phyloP scores from a whole-genome alignment of 2,113 vertebrate species.

The Otis tarda region DNA sequence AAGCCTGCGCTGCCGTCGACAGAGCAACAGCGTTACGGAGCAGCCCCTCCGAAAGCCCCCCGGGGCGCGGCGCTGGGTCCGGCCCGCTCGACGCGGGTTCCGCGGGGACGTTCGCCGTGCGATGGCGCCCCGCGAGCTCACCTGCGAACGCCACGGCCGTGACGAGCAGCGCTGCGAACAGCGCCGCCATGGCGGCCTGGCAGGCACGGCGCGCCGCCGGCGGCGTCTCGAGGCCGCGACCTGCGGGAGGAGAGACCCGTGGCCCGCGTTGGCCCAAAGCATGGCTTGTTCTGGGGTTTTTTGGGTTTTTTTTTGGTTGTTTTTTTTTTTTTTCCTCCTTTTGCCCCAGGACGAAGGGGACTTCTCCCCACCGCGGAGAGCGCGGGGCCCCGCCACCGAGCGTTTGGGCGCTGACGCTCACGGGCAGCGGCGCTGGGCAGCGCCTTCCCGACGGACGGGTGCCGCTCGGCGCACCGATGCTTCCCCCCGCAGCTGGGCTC shows the following conservation, averaged over 20 bases:
- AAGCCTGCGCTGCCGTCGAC: neutral
- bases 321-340: neutral
- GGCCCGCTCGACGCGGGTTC: too few species aligned
- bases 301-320: too few species aligned
- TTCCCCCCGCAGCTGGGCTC: fast-evolving
- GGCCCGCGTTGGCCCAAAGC: too few species aligned
- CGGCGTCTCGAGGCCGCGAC: neutral
- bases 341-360: fast-evolving
- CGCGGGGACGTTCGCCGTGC: fast-evolving
- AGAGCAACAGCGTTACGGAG: neutral
- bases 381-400: neutral
- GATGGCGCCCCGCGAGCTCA: fast-evolving
- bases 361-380: neutral
- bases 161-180: neutral
- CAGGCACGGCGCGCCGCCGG: neutral
- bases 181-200: neutral
- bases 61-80: too few species aligned
- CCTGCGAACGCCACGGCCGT: neutral
- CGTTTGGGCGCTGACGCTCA: neutral
- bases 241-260: neutral
- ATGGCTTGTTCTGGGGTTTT: too few species aligned
- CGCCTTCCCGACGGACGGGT: neutral
- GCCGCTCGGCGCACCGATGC: neutral
- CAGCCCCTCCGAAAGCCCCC: neutral
- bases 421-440: too few species aligned